Percentiles rank a stretch among this genome's conserved stretches.
Evolutionary conservation across 2,113 vertebrate genomes (phyloP).

Genomic region (Oenanthe melanoleuca): DNA sequence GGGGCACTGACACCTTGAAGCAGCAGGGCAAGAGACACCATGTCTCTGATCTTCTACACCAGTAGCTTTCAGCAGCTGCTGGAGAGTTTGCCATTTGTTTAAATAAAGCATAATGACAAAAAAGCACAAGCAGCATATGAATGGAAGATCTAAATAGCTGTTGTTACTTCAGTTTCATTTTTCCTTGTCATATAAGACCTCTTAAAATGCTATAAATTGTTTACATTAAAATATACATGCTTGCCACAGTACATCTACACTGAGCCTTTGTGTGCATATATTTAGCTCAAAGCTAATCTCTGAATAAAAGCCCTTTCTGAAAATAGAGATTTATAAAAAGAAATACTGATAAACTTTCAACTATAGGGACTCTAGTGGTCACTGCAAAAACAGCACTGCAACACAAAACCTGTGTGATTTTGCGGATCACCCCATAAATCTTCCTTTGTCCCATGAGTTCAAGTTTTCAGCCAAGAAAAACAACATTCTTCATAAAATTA

Average conservation of each 20-base stretch:
- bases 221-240: conserved; percentile 8
- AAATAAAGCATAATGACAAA: not conserved
- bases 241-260: conserved; percentile 9
- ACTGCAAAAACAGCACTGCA: conserved; percentile 41
- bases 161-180: not conserved
- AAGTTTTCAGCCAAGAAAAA: conserved; percentile 71
- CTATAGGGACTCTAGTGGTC: conserved; percentile 28
- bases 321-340: conserved; percentile 55
- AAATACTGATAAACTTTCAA: conserved; percentile 55
- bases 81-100: not conserved
- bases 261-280: conserved; percentile 6
- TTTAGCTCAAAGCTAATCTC: conserved; percentile 45
- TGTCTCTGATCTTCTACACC: not conserved
- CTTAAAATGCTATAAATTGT: conserved; percentile 20
- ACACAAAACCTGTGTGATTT: conserved; percentile 55
- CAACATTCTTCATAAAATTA: conserved; percentile 72
- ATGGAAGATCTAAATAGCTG: not conserved
- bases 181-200: not conserved
- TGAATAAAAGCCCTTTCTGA: conserved; percentile 33
- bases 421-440: conserved; percentile 49
- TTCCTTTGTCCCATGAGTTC: conserved; percentile 21
- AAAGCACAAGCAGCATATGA: not conserved
- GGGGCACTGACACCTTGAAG: not conserved
- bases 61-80: not conserved
- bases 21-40: not conserved